Percentiles rank a stretch among this genome's conserved stretches.
phyloP scores from a whole-genome alignment of 2,113 vertebrate species.

The Thamnophis sirtalis region DNA sequence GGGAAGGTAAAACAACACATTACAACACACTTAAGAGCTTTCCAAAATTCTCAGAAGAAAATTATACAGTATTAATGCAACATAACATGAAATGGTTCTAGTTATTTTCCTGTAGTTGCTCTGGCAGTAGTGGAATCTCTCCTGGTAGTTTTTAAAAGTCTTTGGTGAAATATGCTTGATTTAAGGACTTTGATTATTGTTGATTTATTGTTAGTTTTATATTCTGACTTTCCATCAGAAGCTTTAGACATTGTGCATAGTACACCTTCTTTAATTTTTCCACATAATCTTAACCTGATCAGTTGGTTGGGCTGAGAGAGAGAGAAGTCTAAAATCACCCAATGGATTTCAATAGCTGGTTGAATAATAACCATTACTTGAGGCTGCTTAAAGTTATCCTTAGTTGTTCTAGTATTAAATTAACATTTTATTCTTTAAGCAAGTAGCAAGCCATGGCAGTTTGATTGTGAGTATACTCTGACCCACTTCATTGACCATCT shows the following conservation, averaged over 20 bases:
- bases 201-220: background rate
- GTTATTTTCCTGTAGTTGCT: background rate
- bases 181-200: background rate
- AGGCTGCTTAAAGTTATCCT: background rate
- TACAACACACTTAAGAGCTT: rapidly evolving
- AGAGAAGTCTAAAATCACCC: background rate
- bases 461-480: background rate
- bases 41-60: rapidly evolving
- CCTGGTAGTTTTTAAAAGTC: too few relatives aligned
- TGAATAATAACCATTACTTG: background rate
- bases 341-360: background rate
- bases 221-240: background rate
- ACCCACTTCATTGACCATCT: background rate
- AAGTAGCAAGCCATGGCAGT: background rate
- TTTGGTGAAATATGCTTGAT: background rate
- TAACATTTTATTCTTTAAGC: background rate
- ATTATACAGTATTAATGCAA: background rate
- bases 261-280: background rate
- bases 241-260: background rate
- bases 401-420: background rate
- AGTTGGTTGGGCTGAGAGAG: background rate
- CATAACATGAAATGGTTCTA: background rate
- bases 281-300: background rate
- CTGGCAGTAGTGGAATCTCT: background rate
- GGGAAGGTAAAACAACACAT: rapidly evolving